Evolutionary conservation across 2,888 invertebrate genomes (phyloP).

Genomic region (Ptilodon capucinus): DNA sequence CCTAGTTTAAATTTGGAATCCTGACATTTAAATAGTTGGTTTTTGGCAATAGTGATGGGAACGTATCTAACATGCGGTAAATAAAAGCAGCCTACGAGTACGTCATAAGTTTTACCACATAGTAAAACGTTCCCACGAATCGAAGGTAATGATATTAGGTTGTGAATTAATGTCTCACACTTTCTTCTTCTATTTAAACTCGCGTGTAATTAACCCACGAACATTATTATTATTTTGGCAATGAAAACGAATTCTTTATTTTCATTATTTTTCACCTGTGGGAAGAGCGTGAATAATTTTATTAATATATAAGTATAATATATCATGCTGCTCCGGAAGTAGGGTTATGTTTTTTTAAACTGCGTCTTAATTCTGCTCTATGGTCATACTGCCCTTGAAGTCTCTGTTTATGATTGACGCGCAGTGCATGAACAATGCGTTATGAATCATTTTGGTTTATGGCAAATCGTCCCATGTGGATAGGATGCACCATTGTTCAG

Average conservation of each 20-base stretch:
- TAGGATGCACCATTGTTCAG: conserved; percentile 5
- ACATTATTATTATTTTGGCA: conserved; percentile 4
- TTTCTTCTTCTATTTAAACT: conserved; percentile 46
- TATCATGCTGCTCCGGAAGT: background rate
- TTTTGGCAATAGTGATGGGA: background rate
- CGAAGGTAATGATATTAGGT: conserved; percentile 29
- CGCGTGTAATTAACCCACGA: conserved; percentile 25
- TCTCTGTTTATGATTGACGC: conserved; percentile 20
- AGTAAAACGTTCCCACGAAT: conserved; percentile 25
- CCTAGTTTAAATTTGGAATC: too few relatives aligned
- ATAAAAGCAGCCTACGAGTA: background rate
- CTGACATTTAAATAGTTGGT: too few relatives aligned
- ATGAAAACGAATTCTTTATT: background rate
- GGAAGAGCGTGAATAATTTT: background rate
- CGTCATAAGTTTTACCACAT: conserved; percentile 4
- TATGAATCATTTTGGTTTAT: conserved; percentile 41
- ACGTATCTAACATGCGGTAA: background rate
- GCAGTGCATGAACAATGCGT: conserved; percentile 35
- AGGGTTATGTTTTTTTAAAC: background rate
- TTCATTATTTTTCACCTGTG: background rate
- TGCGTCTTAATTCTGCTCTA: background rate
- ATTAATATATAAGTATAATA: too few relatives aligned
- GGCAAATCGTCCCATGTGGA: conserved; percentile 25
- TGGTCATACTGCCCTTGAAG: conserved; percentile 30
- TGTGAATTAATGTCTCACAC: conserved; percentile 42